Conservation (phyloP, 2,113 vertebrate genomes). For the Phaethon lepturus region DNA sequence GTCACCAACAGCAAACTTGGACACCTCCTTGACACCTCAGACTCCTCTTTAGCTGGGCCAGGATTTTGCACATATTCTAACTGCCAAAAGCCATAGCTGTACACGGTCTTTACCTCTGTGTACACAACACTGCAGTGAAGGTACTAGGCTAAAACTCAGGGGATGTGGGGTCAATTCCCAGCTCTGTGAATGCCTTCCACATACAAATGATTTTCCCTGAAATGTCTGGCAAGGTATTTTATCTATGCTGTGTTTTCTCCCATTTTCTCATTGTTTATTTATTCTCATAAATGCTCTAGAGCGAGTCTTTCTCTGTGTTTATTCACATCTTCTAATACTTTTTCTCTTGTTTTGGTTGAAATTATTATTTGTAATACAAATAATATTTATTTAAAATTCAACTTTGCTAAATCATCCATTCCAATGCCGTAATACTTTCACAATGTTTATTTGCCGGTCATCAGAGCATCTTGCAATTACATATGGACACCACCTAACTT, state of each 20-base stretch:
- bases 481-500: background rate
- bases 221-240: background rate
- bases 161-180: background rate
- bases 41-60: background rate
- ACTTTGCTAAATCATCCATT: background rate
- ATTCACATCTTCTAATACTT: background rate
- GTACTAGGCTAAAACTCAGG: background rate
- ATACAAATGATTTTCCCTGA: background rate
- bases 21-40: background rate
- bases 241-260: background rate
- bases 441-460: background rate
- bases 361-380: slow-evolving; percentile 10
- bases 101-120: background rate
- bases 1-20: background rate
- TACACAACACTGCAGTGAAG: background rate
- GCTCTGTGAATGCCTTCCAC: background rate
- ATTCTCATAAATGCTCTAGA: background rate
- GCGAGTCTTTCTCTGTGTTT: background rate
- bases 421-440: background rate
- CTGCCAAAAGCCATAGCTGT: background rate
- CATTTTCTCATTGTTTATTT: background rate
- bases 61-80: background rate
- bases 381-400: background rate
- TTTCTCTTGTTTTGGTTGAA: background rate
- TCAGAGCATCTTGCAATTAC: background rate